These are phyloP conservation scores for Pristionchus arcanus DNA, from an alignment of 2,888 invertebrate species.

Conservation along the genomic window DNA sequence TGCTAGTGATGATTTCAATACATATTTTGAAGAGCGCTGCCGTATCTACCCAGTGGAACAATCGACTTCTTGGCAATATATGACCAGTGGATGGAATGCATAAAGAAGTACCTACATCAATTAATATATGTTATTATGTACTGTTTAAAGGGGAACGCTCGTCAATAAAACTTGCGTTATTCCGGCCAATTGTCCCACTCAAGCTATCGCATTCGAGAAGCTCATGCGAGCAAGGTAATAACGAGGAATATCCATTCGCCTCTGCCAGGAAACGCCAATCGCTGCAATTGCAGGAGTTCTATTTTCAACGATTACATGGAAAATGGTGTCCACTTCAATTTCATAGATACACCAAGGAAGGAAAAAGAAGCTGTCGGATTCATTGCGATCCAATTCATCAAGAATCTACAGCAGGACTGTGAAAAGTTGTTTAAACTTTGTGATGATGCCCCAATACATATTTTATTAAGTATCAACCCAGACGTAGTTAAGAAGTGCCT, in stretches of 20 bases:
- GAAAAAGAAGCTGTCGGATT: background rate
- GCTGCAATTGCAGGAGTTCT: background rate
- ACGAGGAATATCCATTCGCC: background rate
- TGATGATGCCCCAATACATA: background rate
- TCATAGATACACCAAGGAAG: background rate
- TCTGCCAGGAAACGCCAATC: too few relatives aligned
- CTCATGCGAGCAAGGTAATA: background rate
- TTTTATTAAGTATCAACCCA: background rate
- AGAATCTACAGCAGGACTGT: background rate
- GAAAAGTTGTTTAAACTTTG: background rate
- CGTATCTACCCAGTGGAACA: background rate
- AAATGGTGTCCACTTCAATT: background rate
- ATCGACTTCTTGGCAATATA: slow-evolving; percentile 2
- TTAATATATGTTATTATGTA: too few relatives aligned
- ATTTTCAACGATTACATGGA: background rate
- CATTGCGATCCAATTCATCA: background rate
- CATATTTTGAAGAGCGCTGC: background rate
- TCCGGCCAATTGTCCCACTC: background rate
- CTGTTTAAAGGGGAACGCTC: background rate
- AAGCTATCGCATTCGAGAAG: background rate
- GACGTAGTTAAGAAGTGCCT: background rate
- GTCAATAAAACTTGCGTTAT: background rate
- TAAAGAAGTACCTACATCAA: background rate
- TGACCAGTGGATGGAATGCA: background rate
- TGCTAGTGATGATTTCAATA: too few relatives aligned